Evolutionary conservation across 2,888 invertebrate species (phyloP).

Genomic region (Eledone cirrhosa): DNA sequence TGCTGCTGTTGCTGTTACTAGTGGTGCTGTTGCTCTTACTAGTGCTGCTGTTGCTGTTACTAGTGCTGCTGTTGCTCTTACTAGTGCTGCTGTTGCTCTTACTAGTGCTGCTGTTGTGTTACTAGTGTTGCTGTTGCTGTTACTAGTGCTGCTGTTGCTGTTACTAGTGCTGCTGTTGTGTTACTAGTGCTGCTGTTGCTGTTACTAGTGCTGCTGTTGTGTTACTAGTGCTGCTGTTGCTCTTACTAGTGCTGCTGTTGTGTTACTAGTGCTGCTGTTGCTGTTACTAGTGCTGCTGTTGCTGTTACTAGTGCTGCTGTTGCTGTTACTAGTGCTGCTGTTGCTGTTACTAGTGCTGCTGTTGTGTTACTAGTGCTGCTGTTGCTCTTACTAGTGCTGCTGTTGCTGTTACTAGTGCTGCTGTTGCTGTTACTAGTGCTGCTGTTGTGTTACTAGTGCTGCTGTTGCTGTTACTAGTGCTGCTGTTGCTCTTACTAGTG

Average conservation of each 20-base stretch:
- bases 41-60: background rate
- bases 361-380: too few relatives aligned
- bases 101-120: too few relatives aligned
- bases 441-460: too few relatives aligned
- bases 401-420: background rate
- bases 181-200: too few relatives aligned
- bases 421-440: too few relatives aligned
- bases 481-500: background rate
- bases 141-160: constrained; percentile 2
- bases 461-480: too few relatives aligned
- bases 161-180: background rate
- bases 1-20: constrained; percentile 1
- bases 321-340: background rate
- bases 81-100: background rate
- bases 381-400: background rate
- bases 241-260: background rate
- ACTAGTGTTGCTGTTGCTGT: too few relatives aligned
- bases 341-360: too few relatives aligned
- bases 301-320: background rate
- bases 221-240: too few relatives aligned
- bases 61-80: constrained; percentile 3
- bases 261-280: too few relatives aligned
- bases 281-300: background rate
- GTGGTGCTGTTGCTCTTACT: background rate
- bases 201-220: too few relatives aligned